Evolutionary conservation across 2,113 vertebrate genomes (phyloP), one percentile per base, ranked within the genome.

Genomic region (Nycticorax nycticorax): DNA sequence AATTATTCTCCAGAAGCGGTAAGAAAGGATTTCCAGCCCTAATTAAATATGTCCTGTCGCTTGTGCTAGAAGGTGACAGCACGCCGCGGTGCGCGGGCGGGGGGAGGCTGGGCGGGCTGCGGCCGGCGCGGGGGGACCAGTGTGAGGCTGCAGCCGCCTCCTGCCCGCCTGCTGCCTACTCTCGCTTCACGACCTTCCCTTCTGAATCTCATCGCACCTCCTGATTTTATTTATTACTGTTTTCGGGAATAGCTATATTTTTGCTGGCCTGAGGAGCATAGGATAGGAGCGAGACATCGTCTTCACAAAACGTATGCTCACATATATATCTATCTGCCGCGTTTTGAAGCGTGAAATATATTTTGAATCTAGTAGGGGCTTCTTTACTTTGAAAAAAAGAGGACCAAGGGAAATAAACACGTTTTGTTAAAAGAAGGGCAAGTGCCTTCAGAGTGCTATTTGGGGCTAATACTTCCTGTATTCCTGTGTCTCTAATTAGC

Each of bases 221-320:
- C 24, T 4, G 48, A 1, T 27, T 35, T n/a, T 8, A 32, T 50
- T 35, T 11, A 16, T 21, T 9, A 0, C 17, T 27, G 0, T 52
- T 68, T 69, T 33, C 7, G 35, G 60, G 13, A 22, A 12, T 19
- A 16, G 22, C 24, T 62, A 2, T 10, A 0, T 33, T 47, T 53
- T 19, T 14, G 13, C 24, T 30, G 37, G 55, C 26, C 50, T 5
- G 47, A 59, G 60, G 23, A 67, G 52, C 3, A 1, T 75, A 45
- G 89, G 41, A 0, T 37, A 20, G 50, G 39, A 68, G 28, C 5
- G 3, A 84, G 63, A 57, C 3, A 7, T 18, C 26, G 2, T 30
- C 78, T 52, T n/a, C 37, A 13, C 19, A 4, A 37, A 81, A 52
- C 8, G 3, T 24, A 9, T 1, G 2, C 21, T 35, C 52, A 28